Conservation (phyloP, 2,113 vertebrate species). For the Podarcis raffonei region DNA sequence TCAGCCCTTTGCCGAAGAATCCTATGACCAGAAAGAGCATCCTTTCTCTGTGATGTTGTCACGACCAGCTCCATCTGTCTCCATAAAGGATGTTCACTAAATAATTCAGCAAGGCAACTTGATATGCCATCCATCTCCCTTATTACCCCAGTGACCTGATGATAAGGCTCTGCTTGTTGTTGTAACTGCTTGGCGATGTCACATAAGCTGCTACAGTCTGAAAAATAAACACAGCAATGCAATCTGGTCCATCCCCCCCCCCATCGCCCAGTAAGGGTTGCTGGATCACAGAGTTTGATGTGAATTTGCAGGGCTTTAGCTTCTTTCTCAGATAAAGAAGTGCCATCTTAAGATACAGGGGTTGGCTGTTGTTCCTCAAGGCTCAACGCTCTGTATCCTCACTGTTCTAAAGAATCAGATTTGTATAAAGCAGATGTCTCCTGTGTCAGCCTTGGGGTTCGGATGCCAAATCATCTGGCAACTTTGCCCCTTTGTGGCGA, state of each 20-base stretch:
- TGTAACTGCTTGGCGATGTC: neutral
- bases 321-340: neutral
- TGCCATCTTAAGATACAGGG: neutral
- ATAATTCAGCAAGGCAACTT: constrained; percentile 68
- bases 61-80: neutral
- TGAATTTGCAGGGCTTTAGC: neutral
- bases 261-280: neutral
- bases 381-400: neutral
- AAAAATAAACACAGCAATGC: neutral
- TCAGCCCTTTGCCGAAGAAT: constrained; percentile 33
- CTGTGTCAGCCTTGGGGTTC: neutral
- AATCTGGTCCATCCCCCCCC: neutral
- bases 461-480: neutral
- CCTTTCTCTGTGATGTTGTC: neutral
- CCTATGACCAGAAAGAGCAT: neutral
- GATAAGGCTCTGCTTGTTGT: neutral
- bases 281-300: neutral
- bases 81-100: constrained; percentile 54
- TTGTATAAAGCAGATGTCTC: neutral
- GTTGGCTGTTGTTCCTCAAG: neutral
- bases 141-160: constrained; percentile 46
- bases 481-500: neutral
- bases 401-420: too few species aligned
- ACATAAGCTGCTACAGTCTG: neutral
- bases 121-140: constrained; percentile 56